Base-by-base conservation (phyloP, 2,113 vertebrate genomes). In the Paedocypris sp. region DNA sequence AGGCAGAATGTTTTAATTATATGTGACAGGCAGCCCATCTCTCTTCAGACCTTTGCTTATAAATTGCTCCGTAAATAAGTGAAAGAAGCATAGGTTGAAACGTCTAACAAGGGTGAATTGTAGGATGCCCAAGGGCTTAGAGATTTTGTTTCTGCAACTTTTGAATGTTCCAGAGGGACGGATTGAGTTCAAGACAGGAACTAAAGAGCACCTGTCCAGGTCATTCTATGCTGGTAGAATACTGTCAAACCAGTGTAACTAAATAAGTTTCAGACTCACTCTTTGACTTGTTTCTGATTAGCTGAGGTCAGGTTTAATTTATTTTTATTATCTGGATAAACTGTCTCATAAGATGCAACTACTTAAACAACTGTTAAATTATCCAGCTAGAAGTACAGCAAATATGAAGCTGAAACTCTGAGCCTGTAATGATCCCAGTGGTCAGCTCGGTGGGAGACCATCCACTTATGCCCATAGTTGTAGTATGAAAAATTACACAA, bases 1-100 rank as follows among this genome's bases (percentile, higher is more conserved):
- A 90, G 91, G 91, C 90, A 91, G 93, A 96, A 96, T 94, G 93
- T 93, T 95, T n/a, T 94, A 96, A 96, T 96, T 94, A 94, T 90
- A 93, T 88, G 87, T 90, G 91, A 91, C 93, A 94, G 94, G 88
- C 88, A 78, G 76, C 82, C 60, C 67, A 42, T 56, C 61, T 47
- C 66, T 71, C 58, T 20, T 41, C 57, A 54, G 51, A 56, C 50
- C 65, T 60, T 45, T 62, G 53, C 68, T 75, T 60, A 35, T 70
- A 73, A 46, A n/a, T 29, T 47, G 76, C 82, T 86, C 77, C 78
- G 79, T 69, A 58, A 77, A 69, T 81, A 80, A 77, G 43, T 64
- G 50, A 49, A 60, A 22, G 43, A n/a, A n/a, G n/a, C n/a, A n/a
- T n/a, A n/a, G n/a, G n/a, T n/a, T n/a, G n/a, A n/a, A n/a, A n/a